Evolutionary conservation across 2,888 invertebrate genomes (phyloP), one percentile per base, ranked within the genome.

Genomic region (Drosophila tanythrix): DNA sequence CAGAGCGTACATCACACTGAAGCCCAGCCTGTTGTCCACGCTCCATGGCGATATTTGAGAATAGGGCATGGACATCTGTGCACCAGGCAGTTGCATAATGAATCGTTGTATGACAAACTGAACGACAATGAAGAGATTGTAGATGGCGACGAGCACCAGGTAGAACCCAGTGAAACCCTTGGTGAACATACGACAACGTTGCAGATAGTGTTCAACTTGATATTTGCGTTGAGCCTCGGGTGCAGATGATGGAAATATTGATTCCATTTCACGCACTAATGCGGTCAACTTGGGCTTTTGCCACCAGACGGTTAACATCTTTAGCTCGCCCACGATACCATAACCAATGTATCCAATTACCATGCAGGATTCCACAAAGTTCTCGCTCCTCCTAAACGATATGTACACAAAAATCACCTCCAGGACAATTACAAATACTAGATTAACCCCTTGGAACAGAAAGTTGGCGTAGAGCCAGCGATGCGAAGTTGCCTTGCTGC

Each of bases 131-230:
- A 74, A 86, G 0, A 92, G 60, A 66, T 91, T 92, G 40, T 91
- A 93, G 0, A 81, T 83, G 75, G 76, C 85, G 13, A 92, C 82
- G 0, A 92, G 76, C 0, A 85, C 8, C 76, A 90, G 72, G 50
- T 91, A 92, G 0, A 92, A 73, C n/a, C 68, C 52, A 0, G 84
- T 66, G 56, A 91, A 91, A 10, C 74, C 70, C 38, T 79, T 70
- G 6, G 81, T 82, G 6, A 87, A 58, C 15, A 74, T 55, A 0
- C 53, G 71, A n/a, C 76, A 77, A 5, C 73, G 61, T 0, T 69
- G 53, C 27, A 86, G 36, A 70, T 89, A 82, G 0, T 63, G 7
- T 0, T 58, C 33, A 13, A 89, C 62, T 7, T 70, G 35, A 56
- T 83, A 85, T 6, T 65, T 33, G 25, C 76, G 70, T 36, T 83